These are phyloP conservation scores for Rhopalosiphum padi DNA, from an alignment of 1,140 invertebrate species.

Conservation along the genomic window DNA sequence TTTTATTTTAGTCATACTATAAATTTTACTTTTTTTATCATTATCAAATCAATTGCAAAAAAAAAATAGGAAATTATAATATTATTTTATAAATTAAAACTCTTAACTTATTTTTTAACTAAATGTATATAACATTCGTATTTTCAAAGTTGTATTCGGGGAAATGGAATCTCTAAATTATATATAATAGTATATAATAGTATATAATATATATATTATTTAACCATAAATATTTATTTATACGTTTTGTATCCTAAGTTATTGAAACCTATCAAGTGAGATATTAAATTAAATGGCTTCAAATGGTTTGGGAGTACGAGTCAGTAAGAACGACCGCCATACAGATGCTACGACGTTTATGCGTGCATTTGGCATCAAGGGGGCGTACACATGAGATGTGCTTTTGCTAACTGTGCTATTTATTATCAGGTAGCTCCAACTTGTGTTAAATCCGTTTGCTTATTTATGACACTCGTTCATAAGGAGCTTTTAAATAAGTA, in stretches of 20 bases:
- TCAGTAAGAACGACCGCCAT: neutral
- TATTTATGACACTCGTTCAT: neutral
- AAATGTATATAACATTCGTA: neutral
- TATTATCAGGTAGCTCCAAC: neutral
- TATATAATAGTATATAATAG: no score
- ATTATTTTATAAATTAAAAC: neutral
- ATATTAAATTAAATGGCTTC: constrained; percentile 4
- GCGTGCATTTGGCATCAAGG: neutral
- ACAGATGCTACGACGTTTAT: neutral
- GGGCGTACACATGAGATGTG: neutral
- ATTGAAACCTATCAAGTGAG: neutral
- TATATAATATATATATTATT: neutral
- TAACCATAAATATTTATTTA: neutral
- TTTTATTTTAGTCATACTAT: neutral
- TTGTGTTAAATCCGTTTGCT: neutral
- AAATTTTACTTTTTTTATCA: neutral
- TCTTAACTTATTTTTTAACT: neutral
- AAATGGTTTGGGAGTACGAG: neutral
- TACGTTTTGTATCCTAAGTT: neutral
- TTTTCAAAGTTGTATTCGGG: neutral
- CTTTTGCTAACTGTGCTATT: neutral
- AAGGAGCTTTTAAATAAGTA: neutral
- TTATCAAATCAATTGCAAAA: no score
- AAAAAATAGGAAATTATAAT: neutral
- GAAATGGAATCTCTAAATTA: neutral